A percentile compares a stretch with the other conserved stretches of the same genome.
phyloP scores from a whole-genome alignment of 2,797 vertebrate species.

The Anguilla anguilla region DNA sequence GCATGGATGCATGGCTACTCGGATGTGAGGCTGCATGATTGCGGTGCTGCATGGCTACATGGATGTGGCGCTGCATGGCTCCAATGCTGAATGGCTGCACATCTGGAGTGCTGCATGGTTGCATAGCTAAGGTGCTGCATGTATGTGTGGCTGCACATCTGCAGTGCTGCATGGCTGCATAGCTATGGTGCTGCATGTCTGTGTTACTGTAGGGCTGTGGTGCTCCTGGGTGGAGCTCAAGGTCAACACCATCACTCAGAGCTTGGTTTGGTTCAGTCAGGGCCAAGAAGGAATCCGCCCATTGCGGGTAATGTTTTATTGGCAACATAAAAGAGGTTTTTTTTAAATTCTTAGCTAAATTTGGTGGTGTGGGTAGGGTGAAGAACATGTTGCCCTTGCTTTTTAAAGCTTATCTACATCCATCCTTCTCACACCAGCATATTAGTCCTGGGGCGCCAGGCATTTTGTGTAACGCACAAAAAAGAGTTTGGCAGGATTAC shows the following conservation, averaged over 20 bases:
- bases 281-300: background rate
- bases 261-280: background rate
- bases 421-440: background rate
- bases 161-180: background rate
- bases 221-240: background rate
- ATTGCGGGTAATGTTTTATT: background rate
- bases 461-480: background rate
- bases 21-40: too few species aligned
- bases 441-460: background rate
- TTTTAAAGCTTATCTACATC: background rate
- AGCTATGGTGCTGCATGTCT: background rate
- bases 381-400: background rate
- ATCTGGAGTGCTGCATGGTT: too few species aligned
- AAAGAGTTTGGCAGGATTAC: background rate
- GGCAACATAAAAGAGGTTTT: background rate
- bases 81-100: too few species aligned
- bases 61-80: too few species aligned
- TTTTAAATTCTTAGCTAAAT: background rate
- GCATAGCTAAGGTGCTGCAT: too few species aligned
- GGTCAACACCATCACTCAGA: background rate
- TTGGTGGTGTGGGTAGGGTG: background rate
- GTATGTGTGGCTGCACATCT: too few species aligned
- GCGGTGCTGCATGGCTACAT: too few species aligned
- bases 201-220: background rate
- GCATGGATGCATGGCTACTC: too few species aligned